A percentile compares a stretch with the other conserved stretches of the same genome.
Conservation (phyloP, 2,797 vertebrate genomes). For the Acropternis orthonyx region DNA sequence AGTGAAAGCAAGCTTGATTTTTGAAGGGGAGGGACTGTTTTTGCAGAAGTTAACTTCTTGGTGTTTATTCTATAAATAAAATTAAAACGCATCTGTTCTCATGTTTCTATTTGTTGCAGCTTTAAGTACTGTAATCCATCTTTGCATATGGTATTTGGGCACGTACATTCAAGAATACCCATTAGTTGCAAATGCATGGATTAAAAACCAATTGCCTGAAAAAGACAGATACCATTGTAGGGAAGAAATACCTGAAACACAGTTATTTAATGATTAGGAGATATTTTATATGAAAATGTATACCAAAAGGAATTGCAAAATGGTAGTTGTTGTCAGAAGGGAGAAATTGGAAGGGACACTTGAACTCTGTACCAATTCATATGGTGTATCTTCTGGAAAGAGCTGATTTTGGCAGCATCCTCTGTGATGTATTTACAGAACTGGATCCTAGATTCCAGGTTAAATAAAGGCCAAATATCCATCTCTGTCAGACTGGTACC, state of each 20-base stretch:
- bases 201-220: background rate
- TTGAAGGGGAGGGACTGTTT: background rate
- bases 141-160: background rate
- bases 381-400: background rate
- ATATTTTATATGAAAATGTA: background rate
- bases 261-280: background rate
- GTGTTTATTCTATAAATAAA: background rate
- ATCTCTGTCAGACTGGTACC: background rate
- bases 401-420: background rate
- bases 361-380: background rate
- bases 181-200: background rate
- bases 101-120: background rate
- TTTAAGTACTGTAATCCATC: slow-evolving; percentile 10
- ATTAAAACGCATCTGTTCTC: background rate
- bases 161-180: background rate
- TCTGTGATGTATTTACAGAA: background rate
- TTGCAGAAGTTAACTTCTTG: background rate
- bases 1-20: background rate
- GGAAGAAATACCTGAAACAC: background rate
- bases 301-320: background rate
- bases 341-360: background rate
- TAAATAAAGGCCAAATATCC: background rate
- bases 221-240: background rate
- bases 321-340: background rate
- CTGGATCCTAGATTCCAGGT: background rate